phyloP scores from a whole-genome alignment of 2,113 vertebrate species.

The Puffinus mauretanicus region DNA sequence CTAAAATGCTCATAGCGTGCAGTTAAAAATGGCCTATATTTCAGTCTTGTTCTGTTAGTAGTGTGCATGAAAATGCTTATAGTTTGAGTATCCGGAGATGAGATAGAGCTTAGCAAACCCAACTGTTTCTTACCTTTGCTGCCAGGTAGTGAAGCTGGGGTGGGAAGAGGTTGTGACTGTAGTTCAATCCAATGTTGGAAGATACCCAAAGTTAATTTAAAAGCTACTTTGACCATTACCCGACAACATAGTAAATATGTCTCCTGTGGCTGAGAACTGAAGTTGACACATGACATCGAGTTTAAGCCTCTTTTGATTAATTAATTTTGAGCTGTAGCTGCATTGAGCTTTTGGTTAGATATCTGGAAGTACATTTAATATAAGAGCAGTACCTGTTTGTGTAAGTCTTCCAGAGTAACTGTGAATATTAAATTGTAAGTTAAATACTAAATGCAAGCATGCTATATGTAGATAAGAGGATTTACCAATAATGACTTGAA shows the following conservation, averaged over 20 bases:
- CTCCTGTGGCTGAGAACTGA: not conserved
- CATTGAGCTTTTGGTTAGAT: not conserved
- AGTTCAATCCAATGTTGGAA: not conserved
- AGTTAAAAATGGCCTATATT: not conserved
- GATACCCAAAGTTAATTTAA: not conserved
- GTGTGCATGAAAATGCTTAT: not conserved
- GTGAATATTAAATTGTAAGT: not conserved
- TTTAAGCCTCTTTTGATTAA: conserved; percentile 3
- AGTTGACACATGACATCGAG: not conserved
- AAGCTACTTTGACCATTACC: not conserved
- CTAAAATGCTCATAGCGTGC: not conserved
- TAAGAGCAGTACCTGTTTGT: not conserved
- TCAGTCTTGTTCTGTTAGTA: not conserved
- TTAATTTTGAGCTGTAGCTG: not conserved
- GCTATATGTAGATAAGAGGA: conserved; percentile 46
- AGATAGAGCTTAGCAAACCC: not conserved
- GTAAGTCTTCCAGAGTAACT: not conserved
- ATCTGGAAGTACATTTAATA: not conserved
- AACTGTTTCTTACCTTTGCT: not conserved
- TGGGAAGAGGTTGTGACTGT: not conserved
- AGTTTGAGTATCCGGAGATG: not conserved
- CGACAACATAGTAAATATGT: not conserved
- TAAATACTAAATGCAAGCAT: not conserved
- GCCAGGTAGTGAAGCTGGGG: not conserved
- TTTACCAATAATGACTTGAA: conserved; percentile 29